These are phyloP conservation scores for Amblyornis subalaris DNA, from an alignment of 2,113 vertebrate species.

Conservation along the genomic window DNA sequence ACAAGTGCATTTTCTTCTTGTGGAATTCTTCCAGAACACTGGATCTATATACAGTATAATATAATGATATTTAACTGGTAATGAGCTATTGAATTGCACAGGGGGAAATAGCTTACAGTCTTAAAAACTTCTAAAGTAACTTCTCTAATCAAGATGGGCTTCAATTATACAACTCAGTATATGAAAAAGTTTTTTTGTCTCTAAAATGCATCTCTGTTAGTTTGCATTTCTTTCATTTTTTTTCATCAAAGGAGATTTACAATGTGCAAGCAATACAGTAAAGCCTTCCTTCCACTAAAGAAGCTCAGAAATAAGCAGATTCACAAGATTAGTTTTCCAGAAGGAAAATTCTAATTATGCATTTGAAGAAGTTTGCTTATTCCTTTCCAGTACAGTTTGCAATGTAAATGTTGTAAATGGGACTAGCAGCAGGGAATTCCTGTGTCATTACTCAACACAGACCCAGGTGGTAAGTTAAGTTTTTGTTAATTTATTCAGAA, in stretches of 20 bases:
- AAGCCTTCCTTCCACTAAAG: neutral
- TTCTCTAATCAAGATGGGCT: neutral
- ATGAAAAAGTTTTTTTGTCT: neutral
- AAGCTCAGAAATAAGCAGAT: conserved; percentile 19
- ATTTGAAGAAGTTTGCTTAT: conserved; percentile 4
- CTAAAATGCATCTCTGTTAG: neutral
- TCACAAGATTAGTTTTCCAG: neutral
- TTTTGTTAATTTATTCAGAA: neutral
- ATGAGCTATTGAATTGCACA: neutral
- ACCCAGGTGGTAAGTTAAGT: neutral
- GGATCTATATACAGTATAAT: neutral
- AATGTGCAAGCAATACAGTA: neutral
- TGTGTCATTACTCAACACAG: neutral
- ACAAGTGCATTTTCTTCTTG: neutral
- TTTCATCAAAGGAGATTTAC: conserved; percentile 14
- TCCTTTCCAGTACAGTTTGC: neutral
- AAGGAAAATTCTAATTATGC: conserved; percentile 4
- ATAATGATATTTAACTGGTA: conserved; percentile 7
- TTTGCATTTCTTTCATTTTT: neutral
- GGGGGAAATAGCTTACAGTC: neutral
- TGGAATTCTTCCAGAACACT: neutral
- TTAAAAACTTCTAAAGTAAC: conserved; percentile 10
- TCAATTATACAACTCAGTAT: neutral
- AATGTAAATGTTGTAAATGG: neutral
- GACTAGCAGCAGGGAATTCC: conserved; percentile 6